Evolutionary conservation across 2,113 vertebrate genomes (phyloP), one percentile per base, ranked within the genome.

Genomic region (Thamnaconus septentrionalis): DNA sequence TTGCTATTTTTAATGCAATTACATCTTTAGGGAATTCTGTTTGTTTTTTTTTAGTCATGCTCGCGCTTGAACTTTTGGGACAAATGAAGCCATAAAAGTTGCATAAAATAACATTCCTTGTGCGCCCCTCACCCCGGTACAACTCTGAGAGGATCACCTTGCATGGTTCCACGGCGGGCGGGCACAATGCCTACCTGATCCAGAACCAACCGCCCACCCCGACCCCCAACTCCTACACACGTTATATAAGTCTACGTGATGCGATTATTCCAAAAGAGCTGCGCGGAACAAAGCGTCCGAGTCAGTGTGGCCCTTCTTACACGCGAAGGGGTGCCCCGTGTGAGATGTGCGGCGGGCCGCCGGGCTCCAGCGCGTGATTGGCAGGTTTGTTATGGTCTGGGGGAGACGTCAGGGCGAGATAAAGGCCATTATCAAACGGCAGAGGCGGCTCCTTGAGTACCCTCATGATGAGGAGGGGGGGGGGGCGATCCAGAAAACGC

Each of bases 201-300:
- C 18, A 31, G 18, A 31, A 31, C 18, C 18, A 31, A 31, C 18
- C 18, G 18, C 18, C 18, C 18, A 31, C 18, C 18, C 18, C 18
- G 18, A 31, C 18, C 18, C 18, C 18, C 18, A 31, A 31, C 18
- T 31, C 18, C 18, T 31, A 31, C 18, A 31, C 18, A 31, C 8
- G 59, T 86, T 88, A 78, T 59, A 57, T 76, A 84, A 84, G 76
- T 63, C 6, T 68, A 8, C 61, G 54, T 59, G 49, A 43, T 76
- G 45, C 59, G 12, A 84, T 89, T 82, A 78, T 84, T 87, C 73
- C 59, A 68, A 66, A 69, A 64, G 69, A 78, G 40, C 71, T 76
- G 70, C 45, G 53, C 65, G 56, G 82, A 75, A 85, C 71, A 84
- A 84, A 76, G 59, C 51, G 48, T 3, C 61, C 54, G 59, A n/a